Evolutionary conservation across 2,888 invertebrate genomes (phyloP), one percentile per base, ranked within the genome.

Genomic region (Cataglyphis altisquamis): DNA sequence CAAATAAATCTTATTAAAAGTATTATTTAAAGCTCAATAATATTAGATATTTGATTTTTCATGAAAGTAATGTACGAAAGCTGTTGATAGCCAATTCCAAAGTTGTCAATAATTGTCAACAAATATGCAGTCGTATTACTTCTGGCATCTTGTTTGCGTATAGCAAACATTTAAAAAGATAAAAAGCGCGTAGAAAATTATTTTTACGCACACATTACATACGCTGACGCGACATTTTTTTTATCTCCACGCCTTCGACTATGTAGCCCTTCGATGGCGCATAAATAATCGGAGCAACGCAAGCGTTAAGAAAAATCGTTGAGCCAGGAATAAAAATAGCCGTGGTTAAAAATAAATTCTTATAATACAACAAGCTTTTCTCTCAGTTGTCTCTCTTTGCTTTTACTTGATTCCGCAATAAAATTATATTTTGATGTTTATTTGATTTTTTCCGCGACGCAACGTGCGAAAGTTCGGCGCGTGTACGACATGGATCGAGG

Each of bases 251-350:
- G 60, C 78, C 70, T 78, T 78, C 78, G 78, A 60, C 70, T 70
- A 70, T 36, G 70, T 70, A 70, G 70, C 78, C 78, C 78, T 80
- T 80, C 78, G 78, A 25, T 70, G 70, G 78, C 60, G 78, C 78
- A 80, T 80, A 80, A 80, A 70, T 80, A 80, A 80, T 80, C 18
- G 70, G 78, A 80, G 36, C 36, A 80, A 80, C 60, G 36, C 36
- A 80, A 60, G 78, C 70, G 78, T 80, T 70, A 80, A 80, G 78
- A 48, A 70, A 80, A 80, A 80, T 70, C 78, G 70, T 80, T 80
- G 78, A 5, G 78, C 68, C 25, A 60, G 45, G 60, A 80, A 70
- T 80, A 70, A 80, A 80, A 80, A 80, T 80, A 80, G 60, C 41
- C 36, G 70, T 3, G 45, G 55, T 60, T 80, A 80, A 60, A 80